phyloP scores from a whole-genome alignment of 1,140 invertebrate genomes.

The Copidosoma floridanum region DNA sequence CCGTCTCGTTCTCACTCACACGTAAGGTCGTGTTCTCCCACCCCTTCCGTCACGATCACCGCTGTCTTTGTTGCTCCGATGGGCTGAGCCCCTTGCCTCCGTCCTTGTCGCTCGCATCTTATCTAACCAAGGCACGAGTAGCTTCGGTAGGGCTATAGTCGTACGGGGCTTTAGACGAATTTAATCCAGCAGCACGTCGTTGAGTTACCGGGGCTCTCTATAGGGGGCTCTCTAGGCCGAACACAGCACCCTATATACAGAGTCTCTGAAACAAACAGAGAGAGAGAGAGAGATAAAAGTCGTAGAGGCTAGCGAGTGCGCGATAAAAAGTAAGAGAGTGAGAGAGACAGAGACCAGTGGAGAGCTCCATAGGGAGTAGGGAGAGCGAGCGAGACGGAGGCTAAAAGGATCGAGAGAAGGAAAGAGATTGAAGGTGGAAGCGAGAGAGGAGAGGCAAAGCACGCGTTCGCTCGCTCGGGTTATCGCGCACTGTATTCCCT shows the following conservation, averaged over 20 bases:
- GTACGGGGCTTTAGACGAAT: slow-evolving; percentile 43
- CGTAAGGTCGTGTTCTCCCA: no score
- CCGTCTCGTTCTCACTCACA: no score
- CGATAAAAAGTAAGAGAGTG: slow-evolving; percentile 28
- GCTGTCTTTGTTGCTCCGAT: slow-evolving; percentile 11
- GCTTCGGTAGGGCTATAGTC: slow-evolving; percentile 28
- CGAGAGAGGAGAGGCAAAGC: slow-evolving; percentile 18
- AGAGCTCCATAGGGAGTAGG: slow-evolving; percentile 21
- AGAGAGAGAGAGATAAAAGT: neutral
- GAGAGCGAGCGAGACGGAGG: slow-evolving; percentile 27
- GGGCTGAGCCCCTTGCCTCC: slow-evolving; percentile 6
- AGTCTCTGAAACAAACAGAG: no score
- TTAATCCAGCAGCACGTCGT: slow-evolving; percentile 53
- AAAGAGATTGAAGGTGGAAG: slow-evolving; percentile 28
- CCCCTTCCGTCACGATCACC: slow-evolving; percentile 10
- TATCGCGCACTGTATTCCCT: slow-evolving; percentile 6
- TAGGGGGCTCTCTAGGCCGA: slow-evolving; percentile 44
- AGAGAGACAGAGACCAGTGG: slow-evolving; percentile 35
- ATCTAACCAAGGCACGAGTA: slow-evolving; percentile 35
- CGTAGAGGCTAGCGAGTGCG: slow-evolving; percentile 12
- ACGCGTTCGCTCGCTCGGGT: slow-evolving; percentile 19
- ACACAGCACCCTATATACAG: slow-evolving; percentile 25
- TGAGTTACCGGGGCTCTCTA: slow-evolving; percentile 48
- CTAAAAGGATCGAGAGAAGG: no score
- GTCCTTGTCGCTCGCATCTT: slow-evolving; percentile 31